These are phyloP conservation scores for Ormyrus thymus DNA, from an alignment of 2,888 invertebrate species.

Conservation along the genomic window DNA sequence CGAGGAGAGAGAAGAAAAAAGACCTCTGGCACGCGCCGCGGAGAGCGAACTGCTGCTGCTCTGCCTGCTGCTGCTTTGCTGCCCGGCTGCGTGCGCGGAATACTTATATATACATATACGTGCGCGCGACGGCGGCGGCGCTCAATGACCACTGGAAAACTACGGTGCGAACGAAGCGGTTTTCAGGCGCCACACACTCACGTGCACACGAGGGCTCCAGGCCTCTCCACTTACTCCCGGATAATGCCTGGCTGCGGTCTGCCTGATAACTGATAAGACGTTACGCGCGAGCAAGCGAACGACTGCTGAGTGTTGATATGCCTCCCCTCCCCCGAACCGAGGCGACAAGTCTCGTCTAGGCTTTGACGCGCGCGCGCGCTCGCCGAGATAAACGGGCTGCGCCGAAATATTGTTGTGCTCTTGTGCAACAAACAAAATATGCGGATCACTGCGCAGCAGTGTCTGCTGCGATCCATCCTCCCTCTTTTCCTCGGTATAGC, in stretches of 20 bases:
- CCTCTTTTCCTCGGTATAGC: background rate
- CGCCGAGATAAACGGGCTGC: too few species aligned
- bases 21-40: background rate
- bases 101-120: background rate
- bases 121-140: background rate
- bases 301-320: too few species aligned
- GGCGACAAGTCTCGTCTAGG: too few species aligned
- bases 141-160: background rate
- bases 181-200: background rate
- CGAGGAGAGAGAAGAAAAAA: too few species aligned
- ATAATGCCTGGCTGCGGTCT: too few species aligned
- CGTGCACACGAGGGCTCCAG: background rate
- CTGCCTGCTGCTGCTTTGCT: background rate
- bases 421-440: too few species aligned
- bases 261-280: too few species aligned
- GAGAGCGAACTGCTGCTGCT: background rate
- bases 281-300: too few species aligned
- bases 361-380: too few species aligned
- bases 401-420: too few species aligned
- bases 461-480: background rate
- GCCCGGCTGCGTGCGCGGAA: constrained; percentile 16
- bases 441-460: too few species aligned
- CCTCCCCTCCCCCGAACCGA: too few species aligned
- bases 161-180: background rate
- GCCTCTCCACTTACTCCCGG: background rate